Conservation (phyloP, 2,888 invertebrate genomes). For the Eilema depressum region DNA sequence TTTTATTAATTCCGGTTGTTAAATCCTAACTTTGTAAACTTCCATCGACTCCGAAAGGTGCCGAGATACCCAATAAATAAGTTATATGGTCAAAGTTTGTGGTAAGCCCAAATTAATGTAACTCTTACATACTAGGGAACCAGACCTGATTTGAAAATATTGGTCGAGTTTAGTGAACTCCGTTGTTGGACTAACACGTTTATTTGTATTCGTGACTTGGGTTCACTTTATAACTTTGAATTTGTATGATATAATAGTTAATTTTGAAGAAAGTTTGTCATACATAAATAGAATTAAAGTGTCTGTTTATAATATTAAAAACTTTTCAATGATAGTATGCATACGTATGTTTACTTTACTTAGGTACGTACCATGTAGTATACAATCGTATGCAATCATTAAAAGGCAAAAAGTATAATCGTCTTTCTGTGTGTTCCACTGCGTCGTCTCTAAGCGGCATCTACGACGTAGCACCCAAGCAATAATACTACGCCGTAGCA, state of each 20-base stretch:
- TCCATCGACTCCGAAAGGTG: conserved; percentile 40
- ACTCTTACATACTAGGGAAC: conserved; percentile 25
- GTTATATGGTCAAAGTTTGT: conserved; percentile 50
- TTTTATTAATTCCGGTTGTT: not conserved
- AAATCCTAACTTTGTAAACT: conserved; percentile 20
- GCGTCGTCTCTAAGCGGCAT: too few species aligned
- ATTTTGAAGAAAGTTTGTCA: too few species aligned
- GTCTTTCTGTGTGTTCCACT: too few species aligned
- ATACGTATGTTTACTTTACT: too few species aligned
- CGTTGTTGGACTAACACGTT: conserved; percentile 16
- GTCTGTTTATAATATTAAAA: too few species aligned
- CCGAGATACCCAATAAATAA: conserved; percentile 55
- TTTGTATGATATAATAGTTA: not conserved
- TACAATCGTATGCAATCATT: too few species aligned
- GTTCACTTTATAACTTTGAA: conserved; percentile 8
- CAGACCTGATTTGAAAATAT: conserved; percentile 30
- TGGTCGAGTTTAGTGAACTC: conserved; percentile 7
- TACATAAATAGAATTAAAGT: too few species aligned
- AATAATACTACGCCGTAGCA: conserved; percentile 11
- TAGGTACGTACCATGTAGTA: too few species aligned
- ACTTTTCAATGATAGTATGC: too few species aligned
- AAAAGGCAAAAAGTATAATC: too few species aligned
- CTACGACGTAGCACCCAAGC: not conserved
- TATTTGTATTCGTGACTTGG: conserved; percentile 14
- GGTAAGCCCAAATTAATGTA: conserved; percentile 35